Conservation (phyloP, 2,797 vertebrate species). For the Phrynocephalus vlangalii region DNA sequence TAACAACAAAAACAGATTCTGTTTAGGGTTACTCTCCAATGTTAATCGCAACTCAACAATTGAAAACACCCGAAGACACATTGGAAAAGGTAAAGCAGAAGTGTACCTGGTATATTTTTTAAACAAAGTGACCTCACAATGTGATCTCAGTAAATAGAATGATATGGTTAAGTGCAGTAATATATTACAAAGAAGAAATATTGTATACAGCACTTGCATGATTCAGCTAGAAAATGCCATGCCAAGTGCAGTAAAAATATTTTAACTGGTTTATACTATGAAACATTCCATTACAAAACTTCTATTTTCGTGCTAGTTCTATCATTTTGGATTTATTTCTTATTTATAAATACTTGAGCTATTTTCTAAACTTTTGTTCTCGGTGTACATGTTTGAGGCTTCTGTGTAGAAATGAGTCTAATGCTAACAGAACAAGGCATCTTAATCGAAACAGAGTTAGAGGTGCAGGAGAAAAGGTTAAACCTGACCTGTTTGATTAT, state of each 20-base stretch:
- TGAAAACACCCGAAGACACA: conserved; percentile 95
- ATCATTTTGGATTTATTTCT: conserved; percentile 7
- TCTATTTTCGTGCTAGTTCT: neutral
- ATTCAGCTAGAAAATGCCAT: neutral
- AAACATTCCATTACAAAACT: neutral
- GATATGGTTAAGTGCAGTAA: neutral
- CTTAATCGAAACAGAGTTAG: neutral
- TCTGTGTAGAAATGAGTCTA: neutral
- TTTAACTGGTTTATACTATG: neutral
- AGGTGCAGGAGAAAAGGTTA: neutral
- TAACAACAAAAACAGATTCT: conserved; percentile 98
- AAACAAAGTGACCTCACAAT: neutral
- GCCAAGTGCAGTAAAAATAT: neutral
- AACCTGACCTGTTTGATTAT: neutral
- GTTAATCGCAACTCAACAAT: conserved; percentile 98
- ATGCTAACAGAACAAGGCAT: neutral
- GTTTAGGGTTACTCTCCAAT: conserved; percentile 94
- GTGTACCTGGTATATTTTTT: neutral
- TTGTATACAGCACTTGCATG: neutral
- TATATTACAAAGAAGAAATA: neutral
- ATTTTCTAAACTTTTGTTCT: conserved; percentile 19
- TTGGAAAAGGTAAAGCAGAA: conserved; percentile 89
- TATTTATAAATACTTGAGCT: neutral
- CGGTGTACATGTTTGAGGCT: neutral
- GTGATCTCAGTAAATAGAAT: neutral